These are phyloP conservation scores for Nycticebus coucang DNA, from an alignment of 2,113 vertebrate species.

Conservation along the genomic window DNA sequence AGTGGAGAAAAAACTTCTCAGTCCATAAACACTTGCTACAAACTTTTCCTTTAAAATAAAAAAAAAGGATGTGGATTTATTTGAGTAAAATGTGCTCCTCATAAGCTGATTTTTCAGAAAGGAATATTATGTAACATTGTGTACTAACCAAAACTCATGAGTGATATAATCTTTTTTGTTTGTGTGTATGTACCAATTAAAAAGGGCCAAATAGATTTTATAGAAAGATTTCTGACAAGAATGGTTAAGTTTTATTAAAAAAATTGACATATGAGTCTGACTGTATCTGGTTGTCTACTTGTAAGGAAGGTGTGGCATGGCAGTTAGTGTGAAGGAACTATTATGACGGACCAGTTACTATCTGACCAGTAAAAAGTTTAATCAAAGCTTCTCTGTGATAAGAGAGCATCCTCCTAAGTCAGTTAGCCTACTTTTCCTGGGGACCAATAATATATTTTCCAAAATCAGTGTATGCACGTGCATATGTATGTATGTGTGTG, in stretches of 20 bases:
- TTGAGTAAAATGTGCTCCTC: not conserved
- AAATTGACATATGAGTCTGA: not conserved
- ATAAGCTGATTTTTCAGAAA: not conserved
- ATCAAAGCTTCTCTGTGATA: not conserved
- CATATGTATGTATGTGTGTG: not conserved
- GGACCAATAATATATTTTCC: not conserved
- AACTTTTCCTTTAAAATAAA: not conserved
- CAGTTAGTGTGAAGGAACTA: not conserved
- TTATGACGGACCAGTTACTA: not conserved
- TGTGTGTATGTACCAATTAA: not conserved
- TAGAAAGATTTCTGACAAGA: not conserved
- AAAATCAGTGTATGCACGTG: too few relatives aligned
- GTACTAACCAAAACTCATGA: not conserved
- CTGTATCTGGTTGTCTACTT: not conserved
- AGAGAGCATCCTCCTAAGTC: not conserved
- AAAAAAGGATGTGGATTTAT: not conserved
- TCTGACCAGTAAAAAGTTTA: not conserved
- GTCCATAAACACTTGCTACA: not conserved
- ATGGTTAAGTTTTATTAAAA: not conserved
- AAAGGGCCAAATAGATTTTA: not conserved
- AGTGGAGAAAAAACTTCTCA: rapidly evolving
- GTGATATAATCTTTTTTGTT: not conserved
- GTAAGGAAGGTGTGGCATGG: rapidly evolving
- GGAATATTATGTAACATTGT: too few relatives aligned
- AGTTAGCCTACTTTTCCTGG: not conserved